Evolutionary conservation across 1,140 invertebrate species (phyloP), one percentile per base, ranked within the genome.

Genomic region (Diabrotica undecimpunctata): DNA sequence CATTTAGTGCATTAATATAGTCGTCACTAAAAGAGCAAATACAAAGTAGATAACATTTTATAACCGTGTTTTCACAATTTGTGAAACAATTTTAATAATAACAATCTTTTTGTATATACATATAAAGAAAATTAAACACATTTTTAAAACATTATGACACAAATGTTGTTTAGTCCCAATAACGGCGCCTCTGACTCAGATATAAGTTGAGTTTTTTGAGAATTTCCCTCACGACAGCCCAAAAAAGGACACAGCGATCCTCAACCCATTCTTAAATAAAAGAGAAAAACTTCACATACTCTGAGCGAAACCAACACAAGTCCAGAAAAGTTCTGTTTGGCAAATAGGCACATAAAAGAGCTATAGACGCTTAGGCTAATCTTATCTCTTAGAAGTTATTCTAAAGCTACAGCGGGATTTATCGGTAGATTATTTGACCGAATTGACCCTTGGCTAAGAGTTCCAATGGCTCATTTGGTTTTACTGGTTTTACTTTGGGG

Each of bases 311-410:
- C n/a, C n/a, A n/a, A n/a, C n/a, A n/a, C n/a, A n/a, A 58, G 39
- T 58, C 39, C 35, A 13, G 59, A 61, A 61, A 46, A 38, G 51
- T 52, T 41, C 50, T 61, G 59, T 61, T 61, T 61, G 25, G 39
- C 46, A 25, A 61, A 61, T 61, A 52, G 14, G 14, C 7, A 61
- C 37, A 61, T 58, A 37, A 58, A 58, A 37, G 38, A 7, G 36
- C 56, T 12, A 38, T 12, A 35, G 46, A 25, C 14, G 25, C 35
- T 11, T 50, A 52, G 59, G 11, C 46, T 61, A 50, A 52, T 41
- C 59, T 61, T 61, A 52, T 51, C 46, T 61, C 25, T 52, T 61
- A 46, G 59, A 53, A 61, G 59, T 61, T 61, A 61, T 61, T 52
- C 50, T 12, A 10, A 35, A 51, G 59, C 51, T 61, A 61, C n/a